Base-by-base conservation (phyloP, 2,797 vertebrate genomes). In the Microctenopoma lineatum region DNA sequence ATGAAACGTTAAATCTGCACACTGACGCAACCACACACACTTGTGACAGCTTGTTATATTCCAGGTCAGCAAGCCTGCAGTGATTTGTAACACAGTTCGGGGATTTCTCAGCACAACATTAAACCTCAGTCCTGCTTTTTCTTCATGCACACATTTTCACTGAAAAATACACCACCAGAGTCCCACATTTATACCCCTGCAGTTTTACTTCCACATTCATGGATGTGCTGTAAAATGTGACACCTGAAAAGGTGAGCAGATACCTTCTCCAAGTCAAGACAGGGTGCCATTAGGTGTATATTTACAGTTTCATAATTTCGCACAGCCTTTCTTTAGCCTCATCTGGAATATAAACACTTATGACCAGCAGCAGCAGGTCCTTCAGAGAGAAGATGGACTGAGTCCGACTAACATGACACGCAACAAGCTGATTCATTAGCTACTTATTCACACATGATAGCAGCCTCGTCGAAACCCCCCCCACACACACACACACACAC, bases 11-110 rank as follows among this genome's bases (percentile, higher is more conserved):
- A 54, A 68, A 27, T 39, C 34, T n/a, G 26, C 68, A 69, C 54
- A 42, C 61, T 71, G 11, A 69, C n/a, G 32, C 55, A 46, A 50
- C 58, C 54, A 42, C 70, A 54, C 69, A 61, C 13, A 27, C 36
- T 68, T 71, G 58, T 86, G 86, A 87, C 87, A 85, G 84, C 81
- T 84, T 85, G 77, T 83, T 86, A 81, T 75, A 80, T 83, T 84
- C 68, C 77, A 88, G 86, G 84, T 87, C 82, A 87, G 72, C 58
- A 1, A 53, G 57, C 63, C 82, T 66, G 42, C 9, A 0, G 62
- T 84, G 80, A 82, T 86, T 88, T 80, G 74, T 73, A 81, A 44
- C 77, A 59, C 60, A 78, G 81, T 84, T 87, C 46, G 70, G 72
- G 79, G 75, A 83, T 83, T 84, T 84, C 62, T 70, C 66, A 51